Evolutionary conservation across 2,113 vertebrate genomes (phyloP).

Genomic region (Phodopus roborovskii): DNA sequence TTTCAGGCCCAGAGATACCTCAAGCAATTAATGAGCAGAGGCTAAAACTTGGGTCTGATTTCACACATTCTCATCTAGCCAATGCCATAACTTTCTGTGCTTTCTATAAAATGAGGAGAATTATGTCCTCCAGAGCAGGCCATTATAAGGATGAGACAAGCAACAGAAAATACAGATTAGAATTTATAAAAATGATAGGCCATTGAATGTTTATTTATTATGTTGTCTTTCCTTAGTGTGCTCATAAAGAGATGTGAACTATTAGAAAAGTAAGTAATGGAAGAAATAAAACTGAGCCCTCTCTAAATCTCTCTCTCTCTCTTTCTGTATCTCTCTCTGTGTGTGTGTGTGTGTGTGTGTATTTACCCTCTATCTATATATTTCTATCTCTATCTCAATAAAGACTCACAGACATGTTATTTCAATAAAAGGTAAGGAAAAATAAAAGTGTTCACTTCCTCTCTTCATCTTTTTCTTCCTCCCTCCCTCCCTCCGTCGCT

Average conservation of each 20-base stretch:
- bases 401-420: neutral
- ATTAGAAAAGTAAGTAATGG: neutral
- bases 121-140: accelerated
- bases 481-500: neutral
- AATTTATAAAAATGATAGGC: neutral
- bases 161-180: neutral
- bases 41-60: neutral
- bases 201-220: neutral
- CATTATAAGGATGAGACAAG: neutral
- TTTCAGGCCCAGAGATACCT: neutral
- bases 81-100: neutral
- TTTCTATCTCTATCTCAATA: neutral
- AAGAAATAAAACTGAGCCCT: neutral
- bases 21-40: neutral
- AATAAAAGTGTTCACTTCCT: neutral
- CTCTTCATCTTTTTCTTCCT: neutral
- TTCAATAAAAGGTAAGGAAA: neutral
- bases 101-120: neutral
- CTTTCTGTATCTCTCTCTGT: neutral
- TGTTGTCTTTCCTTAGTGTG: neutral
- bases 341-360: neutral
- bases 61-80: neutral
- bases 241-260: neutral
- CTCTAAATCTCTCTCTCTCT: no score
- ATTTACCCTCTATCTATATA: neutral